Evolutionary conservation across 2,113 vertebrate species (phyloP), one percentile per base, ranked within the genome.

Genomic region (Neomonachus schauinslandi): DNA sequence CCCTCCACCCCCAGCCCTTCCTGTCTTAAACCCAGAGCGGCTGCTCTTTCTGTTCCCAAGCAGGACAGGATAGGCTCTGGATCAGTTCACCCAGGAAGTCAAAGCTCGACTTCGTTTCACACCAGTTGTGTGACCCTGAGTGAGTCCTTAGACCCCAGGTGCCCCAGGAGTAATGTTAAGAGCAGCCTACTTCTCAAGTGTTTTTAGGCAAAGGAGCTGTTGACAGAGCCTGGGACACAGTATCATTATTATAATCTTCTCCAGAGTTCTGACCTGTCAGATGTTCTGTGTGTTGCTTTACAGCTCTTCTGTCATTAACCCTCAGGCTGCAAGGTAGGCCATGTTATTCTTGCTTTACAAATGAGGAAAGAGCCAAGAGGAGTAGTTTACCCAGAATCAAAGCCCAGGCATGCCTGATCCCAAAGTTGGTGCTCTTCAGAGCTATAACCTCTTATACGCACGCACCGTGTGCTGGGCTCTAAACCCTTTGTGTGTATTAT

Each of bases 381-480:
- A 55, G 67, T 18, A 42, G 33, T 28, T 55, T 7, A 63, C 28
- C 51, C 28, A 4, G 21, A 31, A 77, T 21, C 74, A 14, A 12
- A 63, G 53, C 42, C 72, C 53, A 33, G 21, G 31, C 42, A 36
- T 55, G 8, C 49, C 49, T 36, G 18, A n/a, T 7, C 28, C 24
- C 22, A 15, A 94, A 61, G 28, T 2, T 33, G 7, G 9, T 11
- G 51, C 16, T 55, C n/a, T 88, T 26, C 7, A 28, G 46, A 61
- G 89, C 16, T 5, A 16, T 14, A 3, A 5, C 19, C 51, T 51
- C 26, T 42, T 28, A 7, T 0, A 10, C 0, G 5, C 63, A 19
- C 39, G 5, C 2, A 72, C 7, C 14, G 0, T 1, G 31, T 0
- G n/a, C 11, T 3, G 0, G 22, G 10, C 51, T 24, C 31, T 42